Evolutionary conservation across 2,113 vertebrate species (phyloP).

Genomic region (Pachypanchax playfairii): DNA sequence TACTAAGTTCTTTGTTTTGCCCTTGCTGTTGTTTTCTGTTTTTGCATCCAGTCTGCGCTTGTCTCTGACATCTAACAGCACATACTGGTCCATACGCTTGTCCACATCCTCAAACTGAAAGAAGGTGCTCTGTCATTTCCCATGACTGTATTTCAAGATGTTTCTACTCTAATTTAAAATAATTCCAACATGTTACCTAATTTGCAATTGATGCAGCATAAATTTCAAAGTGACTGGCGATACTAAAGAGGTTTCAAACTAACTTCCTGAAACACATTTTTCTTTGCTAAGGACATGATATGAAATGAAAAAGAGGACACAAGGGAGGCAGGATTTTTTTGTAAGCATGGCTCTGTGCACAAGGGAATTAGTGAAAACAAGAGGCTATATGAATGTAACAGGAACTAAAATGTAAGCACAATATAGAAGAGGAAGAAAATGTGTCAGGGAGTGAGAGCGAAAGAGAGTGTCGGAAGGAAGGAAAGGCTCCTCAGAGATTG

Average conservation of each 20-base stretch:
- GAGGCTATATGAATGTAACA: slow-evolving; percentile 41
- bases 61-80: too few relatives aligned
- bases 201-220: slow-evolving; percentile 58
- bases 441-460: slow-evolving; percentile 19
- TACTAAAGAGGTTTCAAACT: slow-evolving; percentile 53
- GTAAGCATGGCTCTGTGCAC: slow-evolving; percentile 40
- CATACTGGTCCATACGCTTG: too few relatives aligned
- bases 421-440: slow-evolving; percentile 22
- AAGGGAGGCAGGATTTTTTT: slow-evolving; percentile 37
- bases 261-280: slow-evolving; percentile 58
- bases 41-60: too few relatives aligned
- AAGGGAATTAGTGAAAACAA: slow-evolving; percentile 54
- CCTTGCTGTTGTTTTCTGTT: too few relatives aligned
- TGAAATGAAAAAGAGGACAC: slow-evolving; percentile 57
- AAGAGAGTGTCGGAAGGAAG: slow-evolving; percentile 7
- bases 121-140: too few relatives aligned
- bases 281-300: slow-evolving; percentile 60
- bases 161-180: slow-evolving; percentile 17
- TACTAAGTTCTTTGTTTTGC: too few relatives aligned
- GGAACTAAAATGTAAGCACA: slow-evolving; percentile 52
- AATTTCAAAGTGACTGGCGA: slow-evolving; percentile 49
- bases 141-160: slow-evolving; percentile 17
- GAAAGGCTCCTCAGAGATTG: slow-evolving; percentile 44
- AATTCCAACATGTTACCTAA: slow-evolving; percentile 49
- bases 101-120: too few relatives aligned